Evolutionary conservation across 2,797 vertebrate genomes (phyloP), one percentile per base, ranked within the genome.

Genomic region (Sebastes alutus): DNA sequence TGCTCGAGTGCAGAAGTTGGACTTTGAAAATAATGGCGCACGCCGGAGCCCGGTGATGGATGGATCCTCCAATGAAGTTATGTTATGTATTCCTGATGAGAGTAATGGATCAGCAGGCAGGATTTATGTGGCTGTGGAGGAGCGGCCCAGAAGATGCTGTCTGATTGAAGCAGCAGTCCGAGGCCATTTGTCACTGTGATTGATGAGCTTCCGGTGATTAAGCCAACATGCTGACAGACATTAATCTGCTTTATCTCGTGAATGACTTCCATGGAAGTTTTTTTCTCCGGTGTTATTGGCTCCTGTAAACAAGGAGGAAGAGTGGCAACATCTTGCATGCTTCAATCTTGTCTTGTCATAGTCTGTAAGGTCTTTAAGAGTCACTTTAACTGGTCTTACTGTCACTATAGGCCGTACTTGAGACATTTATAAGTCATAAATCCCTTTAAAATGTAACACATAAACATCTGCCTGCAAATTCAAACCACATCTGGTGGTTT

Each of bases 71-170:
- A 62, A 27, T 89, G 83, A 90, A 89, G 89, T 81, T 83, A 72
- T 68, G 85, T 89, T 87, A 85, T 92, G 85, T 90, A 91, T 93
- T 87, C 85, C 80, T 88, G 87, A 90, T 84, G 85, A 86, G 87
- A 84, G 83, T 29, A 30, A 69, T 85, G 89, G 81, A 85, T 93
- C 88, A 76, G 67, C 11, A 29, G 72, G 72, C 30, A 52, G 84
- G 82, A 92, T 92, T 90, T 84, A 92, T 93, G 82, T 68, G 49
- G 72, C 81, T 58, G 71, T 38, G 67, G 75, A 82, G 80, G 80
- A 84, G 75, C 78, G 56, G 32, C 68, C 67, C 38, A 75, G 85
- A 81, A 87, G 87, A 82, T 82, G 83, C 85, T 80, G 82, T 83
- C 78, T 85, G 84, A 85, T 63, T 62, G 70, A 87, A 77, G 84